phyloP scores from a whole-genome alignment of 2,113 vertebrate species.

The Drymodes brunneopygia region DNA sequence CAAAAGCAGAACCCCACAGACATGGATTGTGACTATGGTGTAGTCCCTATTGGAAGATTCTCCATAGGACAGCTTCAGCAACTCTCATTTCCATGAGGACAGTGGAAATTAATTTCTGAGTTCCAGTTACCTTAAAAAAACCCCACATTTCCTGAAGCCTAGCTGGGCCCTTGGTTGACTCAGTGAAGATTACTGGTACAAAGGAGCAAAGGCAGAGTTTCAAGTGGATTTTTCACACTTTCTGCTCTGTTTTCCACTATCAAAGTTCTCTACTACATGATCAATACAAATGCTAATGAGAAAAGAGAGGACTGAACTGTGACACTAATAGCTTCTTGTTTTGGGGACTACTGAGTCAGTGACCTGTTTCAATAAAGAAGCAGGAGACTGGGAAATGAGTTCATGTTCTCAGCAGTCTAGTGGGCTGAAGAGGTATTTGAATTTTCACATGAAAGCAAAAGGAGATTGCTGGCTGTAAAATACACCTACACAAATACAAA shows the following conservation, averaged over 20 bases:
- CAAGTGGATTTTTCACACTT: not conserved
- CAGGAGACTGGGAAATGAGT: not conserved
- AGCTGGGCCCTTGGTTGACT: not conserved
- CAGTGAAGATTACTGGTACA: not conserved
- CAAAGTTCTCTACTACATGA: not conserved
- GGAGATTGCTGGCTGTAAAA: not conserved
- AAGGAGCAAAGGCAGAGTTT: not conserved
- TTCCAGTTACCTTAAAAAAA: not conserved
- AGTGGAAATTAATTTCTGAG: not conserved
- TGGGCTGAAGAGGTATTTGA: not conserved
- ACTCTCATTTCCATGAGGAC: not conserved
- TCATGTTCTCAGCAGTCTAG: not conserved
- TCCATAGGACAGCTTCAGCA: not conserved
- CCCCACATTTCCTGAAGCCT: not conserved
- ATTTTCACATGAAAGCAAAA: not conserved
- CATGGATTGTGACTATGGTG: rapidly evolving
- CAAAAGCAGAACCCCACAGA: not conserved
- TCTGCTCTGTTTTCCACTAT: not conserved
- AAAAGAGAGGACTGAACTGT: not conserved
- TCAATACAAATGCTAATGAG: not conserved
- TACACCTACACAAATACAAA: not conserved
- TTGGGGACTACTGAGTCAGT: not conserved
- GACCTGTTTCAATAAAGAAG: not conserved
- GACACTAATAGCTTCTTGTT: not conserved
- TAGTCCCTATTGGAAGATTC: not conserved